These are phyloP conservation scores for Caenorhabditis zanzibari DNA, from an alignment of 2,888 invertebrate genomes.

Conservation along the genomic window DNA sequence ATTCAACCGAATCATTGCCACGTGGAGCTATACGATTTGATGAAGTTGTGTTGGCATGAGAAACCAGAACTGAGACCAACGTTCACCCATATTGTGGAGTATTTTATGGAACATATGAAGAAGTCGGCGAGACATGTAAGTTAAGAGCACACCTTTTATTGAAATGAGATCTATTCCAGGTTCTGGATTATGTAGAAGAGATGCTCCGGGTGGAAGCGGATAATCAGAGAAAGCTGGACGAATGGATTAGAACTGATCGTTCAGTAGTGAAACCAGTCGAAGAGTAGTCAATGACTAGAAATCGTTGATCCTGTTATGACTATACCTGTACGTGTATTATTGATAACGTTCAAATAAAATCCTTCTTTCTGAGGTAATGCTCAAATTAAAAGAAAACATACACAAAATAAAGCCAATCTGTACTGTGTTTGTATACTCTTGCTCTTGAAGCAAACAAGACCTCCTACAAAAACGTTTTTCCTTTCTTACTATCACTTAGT, in stretches of 20 bases:
- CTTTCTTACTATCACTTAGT: neutral
- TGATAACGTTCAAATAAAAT: too few relatives aligned
- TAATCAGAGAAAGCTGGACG: conserved; percentile 17
- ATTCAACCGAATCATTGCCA: conserved; percentile 92
- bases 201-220: conserved; percentile 54
- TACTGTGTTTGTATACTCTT: too few relatives aligned
- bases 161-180: conserved; percentile 28
- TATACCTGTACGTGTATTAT: too few relatives aligned
- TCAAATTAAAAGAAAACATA: too few relatives aligned
- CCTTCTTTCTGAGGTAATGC: too few relatives aligned
- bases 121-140: conserved; percentile 29
- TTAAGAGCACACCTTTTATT: neutral
- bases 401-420: too few relatives aligned
- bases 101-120: conserved; percentile 65
- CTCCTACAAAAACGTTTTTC: neutral
- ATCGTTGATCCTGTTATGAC: too few relatives aligned
- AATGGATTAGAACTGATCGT: conserved; percentile 8
- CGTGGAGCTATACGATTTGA: conserved; percentile 89
- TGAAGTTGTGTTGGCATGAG: conserved; percentile 92
- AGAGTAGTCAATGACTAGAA: too few relatives aligned
- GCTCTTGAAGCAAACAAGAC: neutral
- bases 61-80: conserved; percentile 90
- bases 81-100: conserved; percentile 86
- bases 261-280: too few relatives aligned
- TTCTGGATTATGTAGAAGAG: conserved; percentile 63